Conservation (phyloP, 1,140 invertebrate species). For the Pteromalus puparum region DNA sequence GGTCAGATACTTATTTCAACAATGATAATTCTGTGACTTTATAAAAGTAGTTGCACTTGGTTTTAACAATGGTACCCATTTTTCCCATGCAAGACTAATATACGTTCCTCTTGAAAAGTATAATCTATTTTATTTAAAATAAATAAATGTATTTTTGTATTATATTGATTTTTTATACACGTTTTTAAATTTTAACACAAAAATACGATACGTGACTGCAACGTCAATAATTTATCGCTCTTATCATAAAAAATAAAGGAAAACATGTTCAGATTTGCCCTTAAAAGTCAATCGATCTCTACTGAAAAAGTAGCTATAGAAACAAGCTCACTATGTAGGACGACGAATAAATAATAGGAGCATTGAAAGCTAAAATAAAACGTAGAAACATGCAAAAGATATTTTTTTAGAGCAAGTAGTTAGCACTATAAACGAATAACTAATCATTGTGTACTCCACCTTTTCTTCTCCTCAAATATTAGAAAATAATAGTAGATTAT, state of each 20-base stretch:
- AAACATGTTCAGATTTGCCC: slow-evolving; percentile 19
- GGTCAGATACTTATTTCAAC: too few species aligned
- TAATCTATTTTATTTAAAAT: neutral
- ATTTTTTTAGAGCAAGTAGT: slow-evolving; percentile 33
- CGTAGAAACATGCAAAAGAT: neutral
- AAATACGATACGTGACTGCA: neutral
- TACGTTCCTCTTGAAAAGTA: neutral
- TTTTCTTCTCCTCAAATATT: neutral
- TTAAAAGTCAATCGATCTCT: slow-evolving; percentile 44
- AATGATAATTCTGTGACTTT: too few species aligned
- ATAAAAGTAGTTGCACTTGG: too few species aligned
- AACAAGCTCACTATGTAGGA: neutral
- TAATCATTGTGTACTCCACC: neutral
- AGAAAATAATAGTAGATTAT: neutral
- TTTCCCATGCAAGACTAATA: neutral
- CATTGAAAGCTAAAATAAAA: neutral
- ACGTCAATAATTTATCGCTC: slow-evolving; percentile 3
- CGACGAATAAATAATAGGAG: neutral
- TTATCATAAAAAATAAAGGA: neutral
- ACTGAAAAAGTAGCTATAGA: slow-evolving; percentile 10
- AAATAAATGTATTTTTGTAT: slow-evolving; percentile 24
- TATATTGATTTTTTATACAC: slow-evolving; percentile 1
- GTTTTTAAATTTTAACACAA: slow-evolving; percentile 17
- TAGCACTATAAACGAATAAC: neutral
- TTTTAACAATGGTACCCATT: neutral